Conservation (phyloP, 2,113 vertebrate genomes). For the Mixornis gularis region DNA sequence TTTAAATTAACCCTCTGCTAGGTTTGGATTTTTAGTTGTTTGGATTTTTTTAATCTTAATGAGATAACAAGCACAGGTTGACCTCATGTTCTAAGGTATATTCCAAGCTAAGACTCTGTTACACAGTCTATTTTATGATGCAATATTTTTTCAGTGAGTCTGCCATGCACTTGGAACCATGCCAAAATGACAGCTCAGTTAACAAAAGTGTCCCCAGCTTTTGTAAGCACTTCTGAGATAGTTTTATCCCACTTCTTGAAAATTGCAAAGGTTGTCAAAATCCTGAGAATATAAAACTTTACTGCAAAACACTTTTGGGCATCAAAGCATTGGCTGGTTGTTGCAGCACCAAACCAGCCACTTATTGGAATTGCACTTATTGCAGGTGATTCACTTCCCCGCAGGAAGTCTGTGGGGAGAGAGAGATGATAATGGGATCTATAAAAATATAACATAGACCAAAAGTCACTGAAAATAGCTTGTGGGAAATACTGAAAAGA, state of each 20-base stretch:
- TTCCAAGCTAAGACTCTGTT: constrained; percentile 28
- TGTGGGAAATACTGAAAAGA: background rate
- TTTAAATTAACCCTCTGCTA: constrained; percentile 76
- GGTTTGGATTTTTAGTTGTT: background rate
- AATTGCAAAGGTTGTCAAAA: constrained; percentile 24
- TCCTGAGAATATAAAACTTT: background rate
- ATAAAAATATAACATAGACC: background rate
- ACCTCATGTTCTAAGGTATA: constrained; percentile 40
- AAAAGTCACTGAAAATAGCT: background rate
- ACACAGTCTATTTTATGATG: constrained; percentile 41
- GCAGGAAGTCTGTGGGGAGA: background rate
- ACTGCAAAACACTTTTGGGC: background rate
- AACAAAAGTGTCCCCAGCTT: constrained; percentile 44
- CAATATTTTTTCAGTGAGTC: constrained; percentile 26
- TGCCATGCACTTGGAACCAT: constrained; percentile 10
- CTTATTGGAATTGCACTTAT: background rate
- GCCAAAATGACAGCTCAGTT: constrained; percentile 67
- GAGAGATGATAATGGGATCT: background rate
- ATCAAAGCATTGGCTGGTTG: background rate
- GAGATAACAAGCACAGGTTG: background rate
- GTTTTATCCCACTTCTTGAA: constrained; percentile 32
- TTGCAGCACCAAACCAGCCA: background rate
- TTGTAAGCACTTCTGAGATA: constrained; percentile 20
- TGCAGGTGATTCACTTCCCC: background rate
- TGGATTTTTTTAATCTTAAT: background rate